phyloP scores from a whole-genome alignment of 2,888 invertebrate species.

The Lathronympha strigana region DNA sequence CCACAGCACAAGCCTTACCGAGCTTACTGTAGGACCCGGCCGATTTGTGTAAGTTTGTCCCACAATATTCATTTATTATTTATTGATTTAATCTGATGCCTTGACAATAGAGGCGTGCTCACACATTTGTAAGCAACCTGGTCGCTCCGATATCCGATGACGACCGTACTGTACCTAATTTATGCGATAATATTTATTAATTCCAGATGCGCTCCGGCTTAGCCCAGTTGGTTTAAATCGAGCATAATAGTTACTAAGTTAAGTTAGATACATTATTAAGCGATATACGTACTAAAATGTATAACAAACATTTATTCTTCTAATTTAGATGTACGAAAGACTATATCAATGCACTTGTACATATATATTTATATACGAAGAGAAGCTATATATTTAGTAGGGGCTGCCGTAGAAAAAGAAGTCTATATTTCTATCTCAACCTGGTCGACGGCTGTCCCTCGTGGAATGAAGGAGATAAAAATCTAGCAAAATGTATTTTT shows the following conservation, averaged over 20 bases:
- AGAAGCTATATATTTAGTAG: constrained; percentile 1
- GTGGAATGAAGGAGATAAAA: background rate
- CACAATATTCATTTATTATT: no score
- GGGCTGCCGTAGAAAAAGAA: constrained; percentile 20
- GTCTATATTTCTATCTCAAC: constrained; percentile 19
- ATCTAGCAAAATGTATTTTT: constrained; percentile 9
- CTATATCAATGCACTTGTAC: constrained; percentile 25
- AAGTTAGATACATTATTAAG: constrained; percentile 4
- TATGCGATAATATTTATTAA: no score
- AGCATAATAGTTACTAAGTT: constrained; percentile 3
- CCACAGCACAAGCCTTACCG: no score
- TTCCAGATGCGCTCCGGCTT: background rate
- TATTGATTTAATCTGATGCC: no score
- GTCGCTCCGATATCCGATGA: background rate
- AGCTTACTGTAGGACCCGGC: no score
- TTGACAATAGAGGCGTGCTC: no score
- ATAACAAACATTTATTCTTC: constrained; percentile 38
- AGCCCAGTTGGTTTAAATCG: background rate
- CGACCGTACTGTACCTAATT: no score
- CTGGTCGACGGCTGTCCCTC: constrained; percentile 2
- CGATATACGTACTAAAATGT: constrained; percentile 32
- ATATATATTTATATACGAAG: constrained; percentile 20
- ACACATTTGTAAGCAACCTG: no score
- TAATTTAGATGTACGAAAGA: constrained; percentile 34
- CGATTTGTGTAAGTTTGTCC: no score